Conservation (phyloP, 2,888 invertebrate species). For the Eilema sororculum region DNA sequence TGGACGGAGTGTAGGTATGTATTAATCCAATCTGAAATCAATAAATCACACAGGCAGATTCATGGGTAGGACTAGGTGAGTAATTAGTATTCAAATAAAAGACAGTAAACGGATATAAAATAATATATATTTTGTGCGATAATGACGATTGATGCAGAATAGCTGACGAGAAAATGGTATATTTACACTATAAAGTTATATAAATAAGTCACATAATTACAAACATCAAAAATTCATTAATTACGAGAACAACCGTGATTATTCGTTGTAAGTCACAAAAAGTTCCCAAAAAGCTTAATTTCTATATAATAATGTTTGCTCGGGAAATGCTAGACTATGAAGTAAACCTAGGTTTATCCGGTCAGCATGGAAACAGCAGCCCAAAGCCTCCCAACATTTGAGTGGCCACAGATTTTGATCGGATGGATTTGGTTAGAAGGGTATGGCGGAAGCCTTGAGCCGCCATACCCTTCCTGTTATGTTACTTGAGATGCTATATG, state of each 20-base stretch:
- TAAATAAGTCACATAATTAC: background rate
- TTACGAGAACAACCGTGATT: no score
- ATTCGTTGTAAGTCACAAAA: background rate
- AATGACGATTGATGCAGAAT: background rate
- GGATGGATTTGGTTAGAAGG: background rate
- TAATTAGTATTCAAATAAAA: background rate
- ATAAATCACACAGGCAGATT: no score
- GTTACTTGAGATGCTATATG: background rate
- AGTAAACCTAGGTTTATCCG: background rate
- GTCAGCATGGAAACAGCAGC: no score
- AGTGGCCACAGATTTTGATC: no score
- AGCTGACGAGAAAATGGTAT: background rate
- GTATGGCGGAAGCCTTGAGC: background rate
- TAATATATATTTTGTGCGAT: slow-evolving; percentile 11
- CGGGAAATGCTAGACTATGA: background rate
- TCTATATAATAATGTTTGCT: background rate
- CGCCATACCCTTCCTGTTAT: background rate
- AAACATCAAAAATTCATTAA: background rate
- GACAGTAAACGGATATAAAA: background rate
- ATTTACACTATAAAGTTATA: slow-evolving; percentile 9
- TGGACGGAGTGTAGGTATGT: no score
- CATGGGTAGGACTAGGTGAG: no score
- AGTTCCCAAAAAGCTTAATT: background rate
- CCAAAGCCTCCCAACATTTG: no score
- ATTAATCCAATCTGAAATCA: no score